Percentiles rank a stretch among this genome's conserved stretches.
Conservation (phyloP, 2,797 vertebrate species). For the Anguilla anguilla region DNA sequence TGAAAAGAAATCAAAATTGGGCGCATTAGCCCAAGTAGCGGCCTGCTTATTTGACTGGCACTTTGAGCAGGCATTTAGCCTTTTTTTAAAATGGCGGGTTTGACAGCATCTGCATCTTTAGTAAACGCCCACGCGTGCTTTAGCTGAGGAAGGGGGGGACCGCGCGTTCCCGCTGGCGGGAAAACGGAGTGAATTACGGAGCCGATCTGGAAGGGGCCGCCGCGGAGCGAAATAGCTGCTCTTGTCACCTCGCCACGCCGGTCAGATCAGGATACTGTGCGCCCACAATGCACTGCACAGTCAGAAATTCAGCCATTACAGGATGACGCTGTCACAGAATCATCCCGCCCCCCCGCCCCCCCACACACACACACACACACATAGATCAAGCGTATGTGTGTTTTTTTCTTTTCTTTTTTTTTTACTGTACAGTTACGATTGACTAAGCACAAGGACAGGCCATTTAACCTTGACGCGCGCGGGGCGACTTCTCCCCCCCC, state of each 20-base stretch:
- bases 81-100: neutral
- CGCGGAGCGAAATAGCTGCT: neutral
- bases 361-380: neutral
- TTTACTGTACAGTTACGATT: neutral
- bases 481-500: neutral
- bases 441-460: neutral
- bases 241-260: neutral
- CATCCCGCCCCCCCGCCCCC: too few species aligned
- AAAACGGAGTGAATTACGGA: neutral
- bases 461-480: neutral
- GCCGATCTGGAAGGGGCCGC: neutral
- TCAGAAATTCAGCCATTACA: neutral
- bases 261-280: neutral
- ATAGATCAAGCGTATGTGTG: neutral
- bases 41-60: neutral
- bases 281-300: neutral
- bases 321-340: neutral
- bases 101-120: neutral
- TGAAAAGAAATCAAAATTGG: neutral
- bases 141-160: neutral
- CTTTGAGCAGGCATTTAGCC: neutral
- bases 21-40: neutral
- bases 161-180: neutral
- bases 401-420: too few species aligned
- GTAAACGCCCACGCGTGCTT: neutral